These are phyloP conservation scores for Euura lappo DNA, from an alignment of 1,140 invertebrate genomes.

Conservation along the genomic window DNA sequence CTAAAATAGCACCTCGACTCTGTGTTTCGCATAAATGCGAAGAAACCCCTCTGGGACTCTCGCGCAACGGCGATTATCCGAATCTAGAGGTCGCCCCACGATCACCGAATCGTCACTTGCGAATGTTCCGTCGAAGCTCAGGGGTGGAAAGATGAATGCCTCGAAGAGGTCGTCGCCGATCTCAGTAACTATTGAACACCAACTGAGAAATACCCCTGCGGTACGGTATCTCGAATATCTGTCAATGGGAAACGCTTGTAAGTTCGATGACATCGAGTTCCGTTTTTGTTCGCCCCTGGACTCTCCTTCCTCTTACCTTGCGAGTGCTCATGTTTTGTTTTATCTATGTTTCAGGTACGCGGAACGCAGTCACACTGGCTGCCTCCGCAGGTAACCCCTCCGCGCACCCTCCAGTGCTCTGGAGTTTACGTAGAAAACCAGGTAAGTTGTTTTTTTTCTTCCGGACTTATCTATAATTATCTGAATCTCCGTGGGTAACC, in stretches of 20 bases:
- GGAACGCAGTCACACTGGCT: conserved; percentile 71
- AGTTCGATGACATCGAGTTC: not conserved
- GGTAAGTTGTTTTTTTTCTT: conserved; percentile 68
- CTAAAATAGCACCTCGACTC: not conserved
- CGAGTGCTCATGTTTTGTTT: not conserved
- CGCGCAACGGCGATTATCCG: not conserved
- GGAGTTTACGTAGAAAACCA: conserved; percentile 76
- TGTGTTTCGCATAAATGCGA: not conserved
- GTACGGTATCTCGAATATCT: not conserved
- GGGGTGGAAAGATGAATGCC: not conserved
- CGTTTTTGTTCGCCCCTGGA: not conserved
- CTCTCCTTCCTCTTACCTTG: not conserved
- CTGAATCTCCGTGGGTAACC: not conserved
- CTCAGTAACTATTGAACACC: too few relatives aligned
- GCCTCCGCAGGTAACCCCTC: conserved; percentile 68
- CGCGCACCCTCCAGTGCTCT: conserved; percentile 78
- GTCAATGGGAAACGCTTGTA: not conserved
- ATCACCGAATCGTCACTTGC: not conserved
- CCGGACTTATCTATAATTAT: too few relatives aligned
- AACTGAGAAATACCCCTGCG: not conserved
- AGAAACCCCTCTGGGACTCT: not conserved
- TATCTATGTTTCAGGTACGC: conserved; percentile 55
- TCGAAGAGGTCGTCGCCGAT: conserved; percentile 4
- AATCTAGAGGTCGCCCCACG: not conserved
- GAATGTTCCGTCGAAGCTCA: conserved; percentile 1